Percentiles rank a stretch among this genome's conserved stretches.
Evolutionary conservation across 2,888 invertebrate species (phyloP).

Genomic region (Hymenopus coronatus): DNA sequence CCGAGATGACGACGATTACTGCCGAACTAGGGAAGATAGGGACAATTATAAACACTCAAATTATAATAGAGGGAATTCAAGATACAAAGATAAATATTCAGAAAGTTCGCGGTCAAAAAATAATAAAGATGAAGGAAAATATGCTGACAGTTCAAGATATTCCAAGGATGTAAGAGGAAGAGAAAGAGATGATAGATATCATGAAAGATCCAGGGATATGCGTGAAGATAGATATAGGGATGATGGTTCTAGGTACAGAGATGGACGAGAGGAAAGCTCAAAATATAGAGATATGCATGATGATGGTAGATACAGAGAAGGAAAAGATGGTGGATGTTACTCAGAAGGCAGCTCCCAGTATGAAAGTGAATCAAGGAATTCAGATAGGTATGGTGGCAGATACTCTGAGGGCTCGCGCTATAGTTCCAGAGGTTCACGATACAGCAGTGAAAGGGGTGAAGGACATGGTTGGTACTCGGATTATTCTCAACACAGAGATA

Average conservation of each 20-base stretch:
- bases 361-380: neutral
- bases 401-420: slow-evolving; percentile 9
- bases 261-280: neutral
- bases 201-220: slow-evolving; percentile 3
- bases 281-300: slow-evolving; percentile 18
- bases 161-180: slow-evolving; percentile 1
- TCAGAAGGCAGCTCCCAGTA: slow-evolving; percentile 9
- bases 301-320: slow-evolving; percentile 15
- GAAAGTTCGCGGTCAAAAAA: slow-evolving; percentile 18
- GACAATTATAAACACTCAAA: slow-evolving; percentile 16
- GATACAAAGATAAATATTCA: slow-evolving; percentile 21
- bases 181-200: neutral
- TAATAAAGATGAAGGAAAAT: slow-evolving; percentile 26
- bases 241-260: slow-evolving; percentile 8
- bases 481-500: neutral
- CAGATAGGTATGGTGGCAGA: neutral
- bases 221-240: slow-evolving; percentile 15
- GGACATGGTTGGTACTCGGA: slow-evolving; percentile 2
- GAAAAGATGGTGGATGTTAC: slow-evolving; percentile 22
- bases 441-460: slow-evolving; percentile 5
- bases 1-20: slow-evolving; percentile 21
- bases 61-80: slow-evolving; percentile 1
- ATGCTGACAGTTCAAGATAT: slow-evolving; percentile 19
- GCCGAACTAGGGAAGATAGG: slow-evolving; percentile 7
- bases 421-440: slow-evolving; percentile 15